Evolutionary conservation across 2,888 invertebrate genomes (phyloP).

Genomic region (Agrochola lota): DNA sequence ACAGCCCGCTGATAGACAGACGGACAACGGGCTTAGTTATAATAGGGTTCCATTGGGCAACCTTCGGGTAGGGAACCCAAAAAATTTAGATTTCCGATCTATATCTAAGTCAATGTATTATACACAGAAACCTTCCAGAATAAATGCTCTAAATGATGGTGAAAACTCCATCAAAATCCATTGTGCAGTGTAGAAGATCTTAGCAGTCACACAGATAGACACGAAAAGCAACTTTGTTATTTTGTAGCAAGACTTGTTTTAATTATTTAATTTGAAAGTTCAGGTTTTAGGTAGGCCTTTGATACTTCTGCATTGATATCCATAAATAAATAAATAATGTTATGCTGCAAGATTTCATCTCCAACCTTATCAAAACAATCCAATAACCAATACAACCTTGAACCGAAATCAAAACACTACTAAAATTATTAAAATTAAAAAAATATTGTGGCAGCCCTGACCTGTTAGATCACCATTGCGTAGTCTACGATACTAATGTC

Average conservation of each 20-base stretch:
- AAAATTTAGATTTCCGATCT: no score
- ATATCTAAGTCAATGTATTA: no score
- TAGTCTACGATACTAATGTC: constrained; percentile 61
- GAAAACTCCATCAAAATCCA: neutral
- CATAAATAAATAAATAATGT: neutral
- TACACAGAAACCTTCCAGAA: neutral
- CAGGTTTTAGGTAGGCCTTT: neutral
- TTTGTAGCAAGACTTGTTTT: neutral
- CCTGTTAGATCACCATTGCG: constrained; percentile 55
- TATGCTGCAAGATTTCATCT: constrained; percentile 1
- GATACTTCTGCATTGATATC: neutral
- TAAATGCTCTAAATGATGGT: neutral
- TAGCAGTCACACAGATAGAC: neutral
- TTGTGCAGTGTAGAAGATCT: neutral
- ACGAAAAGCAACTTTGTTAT: neutral
- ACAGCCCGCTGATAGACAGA: no score
- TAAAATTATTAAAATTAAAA: constrained; percentile 40
- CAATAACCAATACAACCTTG: constrained; percentile 28
- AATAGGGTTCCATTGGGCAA: no score
- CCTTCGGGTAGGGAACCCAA: no score
- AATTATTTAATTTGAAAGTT: neutral
- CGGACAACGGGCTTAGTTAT: no score
- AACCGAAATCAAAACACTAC: constrained; percentile 41
- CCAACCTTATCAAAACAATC: constrained; percentile 22
- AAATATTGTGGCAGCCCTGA: constrained; percentile 70